Evolutionary conservation across 2,888 invertebrate genomes (phyloP).

Genomic region (Plebejus anna): DNA sequence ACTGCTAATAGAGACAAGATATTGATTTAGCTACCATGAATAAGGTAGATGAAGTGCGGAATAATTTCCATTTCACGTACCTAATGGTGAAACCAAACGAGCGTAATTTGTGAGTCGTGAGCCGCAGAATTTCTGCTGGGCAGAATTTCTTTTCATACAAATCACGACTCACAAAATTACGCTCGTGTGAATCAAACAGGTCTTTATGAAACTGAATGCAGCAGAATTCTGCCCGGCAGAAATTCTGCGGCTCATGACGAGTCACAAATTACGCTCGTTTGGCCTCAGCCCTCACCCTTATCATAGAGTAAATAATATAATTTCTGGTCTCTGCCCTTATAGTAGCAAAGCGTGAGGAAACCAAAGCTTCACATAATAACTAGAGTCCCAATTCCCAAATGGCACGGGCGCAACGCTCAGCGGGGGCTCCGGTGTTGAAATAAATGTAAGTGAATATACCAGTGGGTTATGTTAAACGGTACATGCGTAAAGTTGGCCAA

Average conservation of each 20-base stretch:
- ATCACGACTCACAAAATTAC: no score
- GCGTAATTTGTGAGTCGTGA: no score
- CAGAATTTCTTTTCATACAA: no score
- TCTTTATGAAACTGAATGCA: no score
- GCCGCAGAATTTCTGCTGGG: no score
- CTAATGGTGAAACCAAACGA: background rate
- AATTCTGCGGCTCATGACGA: no score
- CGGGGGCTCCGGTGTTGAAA: background rate
- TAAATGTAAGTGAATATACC: slow-evolving; percentile 6
- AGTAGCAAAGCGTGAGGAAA: background rate
- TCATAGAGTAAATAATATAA: no score
- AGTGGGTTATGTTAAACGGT: background rate
- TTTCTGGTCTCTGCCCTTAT: no score
- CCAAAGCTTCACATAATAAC: background rate
- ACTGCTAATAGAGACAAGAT: background rate
- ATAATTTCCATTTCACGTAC: background rate
- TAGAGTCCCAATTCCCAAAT: background rate
- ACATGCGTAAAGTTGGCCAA: slow-evolving; percentile 9
- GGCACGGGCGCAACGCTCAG: background rate
- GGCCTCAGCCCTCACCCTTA: no score
- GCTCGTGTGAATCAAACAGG: no score
- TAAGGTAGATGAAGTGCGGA: background rate
- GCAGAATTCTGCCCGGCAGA: no score
- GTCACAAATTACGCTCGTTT: no score
- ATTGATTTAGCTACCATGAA: background rate